These are phyloP conservation scores for Chaetodon trifasciatus DNA, from an alignment of 2,797 vertebrate genomes.

Conservation along the genomic window DNA sequence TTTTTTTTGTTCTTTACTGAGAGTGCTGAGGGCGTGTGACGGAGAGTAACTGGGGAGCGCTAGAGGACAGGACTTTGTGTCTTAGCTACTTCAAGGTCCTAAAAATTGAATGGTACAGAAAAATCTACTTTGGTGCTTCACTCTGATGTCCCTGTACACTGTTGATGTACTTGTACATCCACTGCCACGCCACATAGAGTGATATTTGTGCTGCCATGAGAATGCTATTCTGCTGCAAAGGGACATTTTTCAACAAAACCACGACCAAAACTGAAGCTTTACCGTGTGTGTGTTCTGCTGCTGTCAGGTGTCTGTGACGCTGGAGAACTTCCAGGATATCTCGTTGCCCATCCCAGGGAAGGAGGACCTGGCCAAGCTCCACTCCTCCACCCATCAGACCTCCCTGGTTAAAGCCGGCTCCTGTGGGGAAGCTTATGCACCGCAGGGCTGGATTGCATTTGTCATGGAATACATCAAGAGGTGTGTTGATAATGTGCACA, in stretches of 20 bases:
- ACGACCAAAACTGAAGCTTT: slow-evolving; percentile 9
- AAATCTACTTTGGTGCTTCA: neutral
- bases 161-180: neutral
- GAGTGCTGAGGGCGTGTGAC: neutral
- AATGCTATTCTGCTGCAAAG: neutral
- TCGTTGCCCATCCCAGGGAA: slow-evolving; percentile 99
- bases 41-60: neutral
- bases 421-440: slow-evolving; percentile 96
- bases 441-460: slow-evolving; percentile 97
- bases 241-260: neutral
- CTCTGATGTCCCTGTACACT: neutral
- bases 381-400: slow-evolving; percentile 96
- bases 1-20: neutral
- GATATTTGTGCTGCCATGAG: neutral
- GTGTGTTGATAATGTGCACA: slow-evolving; percentile 70
- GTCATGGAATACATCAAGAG: slow-evolving; percentile 99
- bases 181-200: neutral
- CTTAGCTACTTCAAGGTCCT: slow-evolving; percentile 10
- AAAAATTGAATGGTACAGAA: neutral
- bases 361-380: slow-evolving; percentile 98
- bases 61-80: neutral
- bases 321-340: slow-evolving; percentile 99
- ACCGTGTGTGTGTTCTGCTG: slow-evolving; percentile 50
- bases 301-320: slow-evolving; percentile 93
- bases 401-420: slow-evolving; percentile 96